Evolutionary conservation across 2,888 invertebrate species (phyloP).

Genomic region (Chymomyza fuscimana): DNA sequence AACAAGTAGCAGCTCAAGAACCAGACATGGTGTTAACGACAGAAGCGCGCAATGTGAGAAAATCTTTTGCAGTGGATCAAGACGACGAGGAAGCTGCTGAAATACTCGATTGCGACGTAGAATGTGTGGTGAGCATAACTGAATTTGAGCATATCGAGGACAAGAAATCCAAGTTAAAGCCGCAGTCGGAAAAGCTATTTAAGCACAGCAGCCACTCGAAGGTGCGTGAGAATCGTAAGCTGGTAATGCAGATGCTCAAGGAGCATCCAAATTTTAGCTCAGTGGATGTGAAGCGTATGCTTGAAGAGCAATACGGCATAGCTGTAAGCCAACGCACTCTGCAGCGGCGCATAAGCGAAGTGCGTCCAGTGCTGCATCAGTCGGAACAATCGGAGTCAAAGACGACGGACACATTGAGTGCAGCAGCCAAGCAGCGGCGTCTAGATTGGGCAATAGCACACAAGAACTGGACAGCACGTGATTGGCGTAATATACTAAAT

Average conservation of each 20-base stretch:
- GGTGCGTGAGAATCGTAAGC: slow-evolving; percentile 46
- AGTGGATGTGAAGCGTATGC: slow-evolving; percentile 52
- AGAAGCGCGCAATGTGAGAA: slow-evolving; percentile 33
- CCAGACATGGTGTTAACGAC: slow-evolving; percentile 35
- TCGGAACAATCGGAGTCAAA: neutral
- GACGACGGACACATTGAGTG: slow-evolving; percentile 10
- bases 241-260: slow-evolving; percentile 47
- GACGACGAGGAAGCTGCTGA: slow-evolving; percentile 50
- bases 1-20: neutral
- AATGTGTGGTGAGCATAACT: slow-evolving; percentile 43
- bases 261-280: slow-evolving; percentile 53
- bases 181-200: neutral
- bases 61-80: slow-evolving; percentile 33
- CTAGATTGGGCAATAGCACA: slow-evolving; percentile 56
- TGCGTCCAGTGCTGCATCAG: slow-evolving; percentile 28
- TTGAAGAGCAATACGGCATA: slow-evolving; percentile 45
- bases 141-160: slow-evolving; percentile 13
- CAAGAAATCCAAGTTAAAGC: neutral
- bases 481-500: slow-evolving; percentile 64
- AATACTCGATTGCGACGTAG: slow-evolving; percentile 54
- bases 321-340: slow-evolving; percentile 58
- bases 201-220: slow-evolving; percentile 50
- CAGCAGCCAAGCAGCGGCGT: slow-evolving; percentile 20
- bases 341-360: slow-evolving; percentile 60
- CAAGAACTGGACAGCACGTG: slow-evolving; percentile 50